phyloP scores from a whole-genome alignment of 2,888 invertebrate species.

The Merodon equestris region DNA sequence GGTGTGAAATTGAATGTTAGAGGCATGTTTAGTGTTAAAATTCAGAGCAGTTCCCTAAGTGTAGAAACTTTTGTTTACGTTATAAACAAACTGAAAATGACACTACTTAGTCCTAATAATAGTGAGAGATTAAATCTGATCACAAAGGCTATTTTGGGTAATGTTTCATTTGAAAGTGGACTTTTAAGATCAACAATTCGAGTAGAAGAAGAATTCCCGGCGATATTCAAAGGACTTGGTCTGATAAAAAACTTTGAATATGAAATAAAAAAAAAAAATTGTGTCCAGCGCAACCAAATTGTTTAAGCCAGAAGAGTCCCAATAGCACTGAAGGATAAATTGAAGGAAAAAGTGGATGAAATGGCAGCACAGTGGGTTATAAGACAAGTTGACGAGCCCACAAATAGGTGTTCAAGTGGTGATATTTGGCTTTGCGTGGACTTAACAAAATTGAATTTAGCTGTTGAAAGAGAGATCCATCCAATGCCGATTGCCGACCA shows the following conservation, averaged over 20 bases:
- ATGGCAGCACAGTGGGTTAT: not conserved
- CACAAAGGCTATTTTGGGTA: not conserved
- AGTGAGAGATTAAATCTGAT: conserved; percentile 1
- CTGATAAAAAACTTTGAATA: not conserved
- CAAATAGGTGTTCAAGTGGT: conserved; percentile 24
- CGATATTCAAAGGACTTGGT: not conserved
- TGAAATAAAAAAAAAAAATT: not conserved
- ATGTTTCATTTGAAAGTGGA: not conserved
- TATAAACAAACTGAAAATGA: conserved; percentile 4
- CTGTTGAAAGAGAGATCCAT: conserved; percentile 58
- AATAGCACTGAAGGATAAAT: not conserved
- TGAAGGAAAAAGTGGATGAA: conserved; percentile 16
- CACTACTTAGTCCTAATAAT: not conserved
- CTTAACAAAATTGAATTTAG: conserved; percentile 18
- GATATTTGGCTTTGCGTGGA: conserved; percentile 21
- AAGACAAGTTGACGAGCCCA: conserved; percentile 17
- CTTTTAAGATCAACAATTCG: not conserved
- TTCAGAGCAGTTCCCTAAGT: not conserved
- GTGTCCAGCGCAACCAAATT: not conserved
- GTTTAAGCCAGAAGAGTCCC: not conserved
- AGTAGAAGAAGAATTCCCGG: not conserved
- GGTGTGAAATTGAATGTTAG: conserved; percentile 13
- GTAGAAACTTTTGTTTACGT: not conserved
- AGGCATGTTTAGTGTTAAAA: conserved; percentile 10
- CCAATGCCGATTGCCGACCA: conserved; percentile 69